Evolutionary conservation across 2,113 vertebrate genomes (phyloP).

Genomic region (Pollimyrus isidori): DNA sequence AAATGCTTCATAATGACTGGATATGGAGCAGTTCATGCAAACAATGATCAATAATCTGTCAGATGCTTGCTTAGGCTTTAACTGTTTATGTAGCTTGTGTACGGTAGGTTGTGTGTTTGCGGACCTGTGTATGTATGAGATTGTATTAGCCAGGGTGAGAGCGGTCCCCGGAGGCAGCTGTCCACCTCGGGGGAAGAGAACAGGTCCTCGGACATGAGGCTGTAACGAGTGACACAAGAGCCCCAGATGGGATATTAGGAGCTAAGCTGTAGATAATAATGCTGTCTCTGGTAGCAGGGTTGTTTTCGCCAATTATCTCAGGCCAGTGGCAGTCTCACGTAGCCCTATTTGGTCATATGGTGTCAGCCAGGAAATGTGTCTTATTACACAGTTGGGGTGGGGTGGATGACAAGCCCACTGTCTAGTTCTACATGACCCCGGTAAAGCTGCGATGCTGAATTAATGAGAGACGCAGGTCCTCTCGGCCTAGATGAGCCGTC

Average conservation of each 20-base stretch:
- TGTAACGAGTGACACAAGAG: slow-evolving; percentile 31
- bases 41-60: neutral
- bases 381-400: slow-evolving; percentile 1
- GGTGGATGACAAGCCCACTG: neutral
- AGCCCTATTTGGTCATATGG: slow-evolving; percentile 23
- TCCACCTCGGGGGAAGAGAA: slow-evolving; percentile 6
- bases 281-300: slow-evolving; percentile 27
- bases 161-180: neutral
- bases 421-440: neutral
- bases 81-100: neutral
- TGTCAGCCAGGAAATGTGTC: slow-evolving; percentile 23
- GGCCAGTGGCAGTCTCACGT: slow-evolving; percentile 16
- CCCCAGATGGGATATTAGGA: slow-evolving; percentile 37
- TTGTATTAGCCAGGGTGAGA: neutral
- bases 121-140: neutral
- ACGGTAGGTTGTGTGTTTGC: neutral
- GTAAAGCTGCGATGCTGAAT: neutral
- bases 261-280: slow-evolving; percentile 30
- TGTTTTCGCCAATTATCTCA: slow-evolving; percentile 30
- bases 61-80: neutral
- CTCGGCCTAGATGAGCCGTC: neutral
- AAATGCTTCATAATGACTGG: neutral
- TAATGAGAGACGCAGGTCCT: slow-evolving; percentile 28
- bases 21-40: neutral
- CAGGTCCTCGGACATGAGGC: slow-evolving; percentile 10